Conservation (phyloP, 1,140 invertebrate species). For the Cotesia typhae region DNA sequence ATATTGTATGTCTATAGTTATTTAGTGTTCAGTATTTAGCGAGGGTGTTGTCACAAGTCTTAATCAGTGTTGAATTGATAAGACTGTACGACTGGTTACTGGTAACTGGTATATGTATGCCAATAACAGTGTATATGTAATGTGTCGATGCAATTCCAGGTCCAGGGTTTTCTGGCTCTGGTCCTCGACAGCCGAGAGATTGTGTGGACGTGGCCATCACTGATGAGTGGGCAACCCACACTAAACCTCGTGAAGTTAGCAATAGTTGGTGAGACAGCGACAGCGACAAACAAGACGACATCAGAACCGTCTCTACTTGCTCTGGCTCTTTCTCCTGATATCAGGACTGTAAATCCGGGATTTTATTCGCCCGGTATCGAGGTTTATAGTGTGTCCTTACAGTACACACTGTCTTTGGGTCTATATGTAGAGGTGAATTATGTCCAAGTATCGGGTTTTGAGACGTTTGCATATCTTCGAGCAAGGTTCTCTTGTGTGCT, state of each 20-base stretch:
- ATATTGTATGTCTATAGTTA: neutral
- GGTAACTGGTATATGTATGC: conserved; percentile 7
- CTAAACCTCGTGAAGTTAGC: conserved; percentile 8
- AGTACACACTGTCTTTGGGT: conserved; percentile 37
- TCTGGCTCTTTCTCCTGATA: conserved; percentile 45
- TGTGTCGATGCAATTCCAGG: neutral
- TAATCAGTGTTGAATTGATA: conserved; percentile 11
- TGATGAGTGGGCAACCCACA: conserved; percentile 39
- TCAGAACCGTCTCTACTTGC: conserved; percentile 37
- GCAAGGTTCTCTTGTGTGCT: conserved; percentile 42
- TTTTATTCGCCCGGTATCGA: conserved; percentile 65
- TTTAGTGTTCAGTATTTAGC: neutral
- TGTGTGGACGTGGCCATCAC: conserved; percentile 26
- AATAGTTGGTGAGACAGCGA: conserved; percentile 14
- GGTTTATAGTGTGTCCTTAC: conserved; percentile 64
- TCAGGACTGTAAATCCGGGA: conserved; percentile 64
- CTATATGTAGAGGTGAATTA: conserved; percentile 59
- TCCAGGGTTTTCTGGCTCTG: conserved; percentile 1
- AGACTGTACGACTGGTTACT: neutral
- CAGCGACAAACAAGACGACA: conserved; percentile 38
- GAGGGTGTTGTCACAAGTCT: conserved; percentile 17
- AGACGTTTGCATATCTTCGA: conserved; percentile 62
- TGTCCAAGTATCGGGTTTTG: conserved; percentile 53
- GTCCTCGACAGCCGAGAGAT: conserved; percentile 1
- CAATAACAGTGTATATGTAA: neutral